Conservation (phyloP, 2,113 vertebrate species). For the Casuarius casuarius region DNA sequence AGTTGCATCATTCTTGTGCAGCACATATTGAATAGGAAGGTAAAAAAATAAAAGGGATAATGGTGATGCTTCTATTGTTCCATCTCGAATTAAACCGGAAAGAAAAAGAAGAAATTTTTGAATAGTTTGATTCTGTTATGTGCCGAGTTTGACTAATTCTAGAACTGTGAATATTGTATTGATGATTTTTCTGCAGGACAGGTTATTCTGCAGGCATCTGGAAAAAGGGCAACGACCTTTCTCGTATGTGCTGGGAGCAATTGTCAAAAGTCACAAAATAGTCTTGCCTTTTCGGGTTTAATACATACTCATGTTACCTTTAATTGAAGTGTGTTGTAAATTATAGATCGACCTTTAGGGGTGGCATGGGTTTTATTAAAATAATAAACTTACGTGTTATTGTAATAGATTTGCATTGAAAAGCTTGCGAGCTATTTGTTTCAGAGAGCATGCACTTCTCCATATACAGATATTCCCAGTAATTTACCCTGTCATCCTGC, state of each 20-base stretch:
- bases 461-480: background rate
- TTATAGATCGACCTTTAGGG: background rate
- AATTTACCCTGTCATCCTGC: background rate
- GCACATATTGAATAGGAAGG: background rate
- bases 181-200: background rate
- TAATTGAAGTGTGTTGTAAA: background rate
- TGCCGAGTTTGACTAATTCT: background rate
- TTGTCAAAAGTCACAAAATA: background rate
- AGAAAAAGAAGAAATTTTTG: background rate
- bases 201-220: background rate
- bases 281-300: background rate
- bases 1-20: background rate
- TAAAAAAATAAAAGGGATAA: background rate
- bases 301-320: background rate
- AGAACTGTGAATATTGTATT: background rate
- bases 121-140: background rate
- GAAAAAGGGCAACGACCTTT: background rate
- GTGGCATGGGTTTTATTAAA: background rate
- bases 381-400: background rate
- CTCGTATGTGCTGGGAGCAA: background rate
- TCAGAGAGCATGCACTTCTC: background rate
- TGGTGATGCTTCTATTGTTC: background rate
- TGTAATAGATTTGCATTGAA: background rate
- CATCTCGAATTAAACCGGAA: background rate
- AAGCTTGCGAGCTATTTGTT: background rate